These are phyloP conservation scores for Dromas ardeola DNA, from an alignment of 2,113 vertebrate species.

Conservation along the genomic window DNA sequence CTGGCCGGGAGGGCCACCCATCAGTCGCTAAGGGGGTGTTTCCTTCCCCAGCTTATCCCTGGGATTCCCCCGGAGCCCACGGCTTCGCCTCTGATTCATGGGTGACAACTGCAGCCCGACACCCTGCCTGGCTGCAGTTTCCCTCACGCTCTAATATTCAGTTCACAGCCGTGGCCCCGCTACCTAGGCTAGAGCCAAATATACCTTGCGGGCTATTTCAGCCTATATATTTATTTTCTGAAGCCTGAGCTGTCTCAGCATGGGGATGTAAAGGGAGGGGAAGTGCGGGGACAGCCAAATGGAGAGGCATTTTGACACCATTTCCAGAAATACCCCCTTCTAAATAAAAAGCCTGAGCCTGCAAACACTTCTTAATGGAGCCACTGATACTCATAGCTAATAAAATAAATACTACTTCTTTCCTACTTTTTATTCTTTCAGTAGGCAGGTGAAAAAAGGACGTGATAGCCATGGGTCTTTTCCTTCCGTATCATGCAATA, in stretches of 20 bases:
- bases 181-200: neutral
- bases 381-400: neutral
- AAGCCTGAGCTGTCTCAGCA: neutral
- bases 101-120: neutral
- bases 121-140: neutral
- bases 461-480: neutral
- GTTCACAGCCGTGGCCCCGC: neutral
- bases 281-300: neutral
- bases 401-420: neutral
- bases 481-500: neutral
- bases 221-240: neutral
- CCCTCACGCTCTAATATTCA: neutral
- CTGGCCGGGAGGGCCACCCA: neutral
- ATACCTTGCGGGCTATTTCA: neutral
- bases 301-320: neutral
- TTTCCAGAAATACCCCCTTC: neutral
- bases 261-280: neutral
- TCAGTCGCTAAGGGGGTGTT: neutral
- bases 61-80: neutral
- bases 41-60: neutral
- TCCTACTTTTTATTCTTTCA: neutral
- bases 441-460: neutral
- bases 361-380: neutral
- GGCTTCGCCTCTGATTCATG: constrained; percentile 5
- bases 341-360: neutral